Conservation (phyloP, 2,797 vertebrate genomes). For the Microctenopoma lineatum region DNA sequence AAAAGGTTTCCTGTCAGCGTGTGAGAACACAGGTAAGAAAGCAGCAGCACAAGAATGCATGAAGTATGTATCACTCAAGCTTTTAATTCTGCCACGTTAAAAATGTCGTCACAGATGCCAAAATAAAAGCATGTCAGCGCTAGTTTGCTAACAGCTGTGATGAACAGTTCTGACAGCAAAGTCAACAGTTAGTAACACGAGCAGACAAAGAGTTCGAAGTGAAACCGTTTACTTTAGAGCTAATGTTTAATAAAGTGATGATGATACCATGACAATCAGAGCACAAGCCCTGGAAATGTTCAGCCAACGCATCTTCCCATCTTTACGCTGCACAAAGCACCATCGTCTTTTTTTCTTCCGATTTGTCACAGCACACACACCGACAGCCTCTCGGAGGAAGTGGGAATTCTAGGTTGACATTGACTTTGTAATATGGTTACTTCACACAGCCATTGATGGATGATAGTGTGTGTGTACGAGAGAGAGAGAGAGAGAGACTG, state of each 20-base stretch:
- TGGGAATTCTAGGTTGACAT: neutral
- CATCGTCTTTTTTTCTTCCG: conserved; percentile 13
- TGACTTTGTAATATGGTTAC: neutral
- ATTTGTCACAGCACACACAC: neutral
- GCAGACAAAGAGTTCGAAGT: neutral
- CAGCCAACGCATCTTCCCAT: neutral
- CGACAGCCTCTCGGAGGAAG: conserved; percentile 2
- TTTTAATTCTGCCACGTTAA: conserved; percentile 42
- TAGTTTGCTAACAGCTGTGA: conserved; percentile 43
- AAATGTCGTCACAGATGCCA: conserved; percentile 50
- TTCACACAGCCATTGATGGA: neutral
- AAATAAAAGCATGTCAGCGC: conserved; percentile 44
- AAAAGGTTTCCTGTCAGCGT: conserved; percentile 37
- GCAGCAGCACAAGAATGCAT: conserved; percentile 30
- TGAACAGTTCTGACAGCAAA: conserved; percentile 28
- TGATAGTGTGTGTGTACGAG: neutral
- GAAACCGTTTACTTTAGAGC: conserved; percentile 12
- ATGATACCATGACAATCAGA: neutral
- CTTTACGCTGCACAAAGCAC: neutral
- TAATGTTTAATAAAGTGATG: conserved; percentile 13
- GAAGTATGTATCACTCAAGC: conserved; percentile 53
- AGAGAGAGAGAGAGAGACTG: neutral
- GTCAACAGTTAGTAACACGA: conserved; percentile 13
- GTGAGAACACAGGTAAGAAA: conserved; percentile 23
- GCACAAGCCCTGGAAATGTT: neutral